Conservation (phyloP, 1,140 invertebrate species). For the Procambarus clarkii region DNA sequence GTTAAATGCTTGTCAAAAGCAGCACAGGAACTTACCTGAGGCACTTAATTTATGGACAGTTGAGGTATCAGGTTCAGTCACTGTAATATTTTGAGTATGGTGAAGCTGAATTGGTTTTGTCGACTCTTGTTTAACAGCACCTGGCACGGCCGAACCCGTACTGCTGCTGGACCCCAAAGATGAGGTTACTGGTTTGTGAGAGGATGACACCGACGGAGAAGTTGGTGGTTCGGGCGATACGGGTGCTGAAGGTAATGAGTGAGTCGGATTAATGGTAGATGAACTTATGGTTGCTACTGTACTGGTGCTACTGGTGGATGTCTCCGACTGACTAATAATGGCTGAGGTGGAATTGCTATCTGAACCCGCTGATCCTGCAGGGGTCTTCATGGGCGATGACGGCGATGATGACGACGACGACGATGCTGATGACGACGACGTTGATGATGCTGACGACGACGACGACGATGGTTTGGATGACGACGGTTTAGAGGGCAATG, state of each 20-base stretch:
- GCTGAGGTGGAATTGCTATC: slow-evolving; percentile 9
- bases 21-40: slow-evolving; percentile 72
- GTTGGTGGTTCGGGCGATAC: slow-evolving; percentile 26
- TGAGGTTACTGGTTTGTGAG: slow-evolving; percentile 19
- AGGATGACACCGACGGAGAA: slow-evolving; percentile 23
- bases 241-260: not conserved
- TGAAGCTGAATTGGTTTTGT: slow-evolving; percentile 26
- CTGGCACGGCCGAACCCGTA: not conserved
- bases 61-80: slow-evolving; percentile 79
- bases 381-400: slow-evolving; percentile 23
- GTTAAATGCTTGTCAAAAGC: too few species aligned
- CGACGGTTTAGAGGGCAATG: slow-evolving; percentile 11
- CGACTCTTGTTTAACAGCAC: not conserved
- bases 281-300: not conserved
- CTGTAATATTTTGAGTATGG: slow-evolving; percentile 74
- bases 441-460: not conserved
- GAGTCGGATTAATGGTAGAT: slow-evolving; percentile 16
- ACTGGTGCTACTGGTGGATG: not conserved
- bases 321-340: slow-evolving; percentile 6
- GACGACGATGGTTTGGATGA: slow-evolving; percentile 3
- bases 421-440: not conserved
- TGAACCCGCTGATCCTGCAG: slow-evolving; percentile 46
- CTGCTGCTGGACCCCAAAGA: not conserved
- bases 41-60: slow-evolving; percentile 74
- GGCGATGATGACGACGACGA: not conserved